phyloP scores from a whole-genome alignment of 2,888 invertebrate genomes.

The Platypus cylindrus region DNA sequence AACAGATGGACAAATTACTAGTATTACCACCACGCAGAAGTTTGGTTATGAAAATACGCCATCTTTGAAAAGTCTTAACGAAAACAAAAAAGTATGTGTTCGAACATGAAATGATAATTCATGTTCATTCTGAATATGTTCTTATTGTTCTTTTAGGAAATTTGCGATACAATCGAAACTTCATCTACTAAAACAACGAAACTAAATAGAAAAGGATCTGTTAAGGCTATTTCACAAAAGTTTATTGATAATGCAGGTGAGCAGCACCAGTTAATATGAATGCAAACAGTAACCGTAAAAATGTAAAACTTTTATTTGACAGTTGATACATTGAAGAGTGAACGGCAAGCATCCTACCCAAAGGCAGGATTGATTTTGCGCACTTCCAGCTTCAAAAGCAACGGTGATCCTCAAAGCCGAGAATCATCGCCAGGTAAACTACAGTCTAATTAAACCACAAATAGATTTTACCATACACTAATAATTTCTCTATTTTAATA shows the following conservation, averaged over 20 bases:
- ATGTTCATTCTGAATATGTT: slow-evolving; percentile 1
- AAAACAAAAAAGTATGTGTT: slow-evolving; percentile 21
- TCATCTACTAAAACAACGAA: slow-evolving; percentile 25
- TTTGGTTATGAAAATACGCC: slow-evolving; percentile 32
- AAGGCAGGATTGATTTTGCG: slow-evolving; percentile 63
- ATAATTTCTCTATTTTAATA: no score
- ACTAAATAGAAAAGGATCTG: slow-evolving; percentile 55
- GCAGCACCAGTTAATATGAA: not conserved
- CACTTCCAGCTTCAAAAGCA: slow-evolving; percentile 46
- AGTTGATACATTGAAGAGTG: slow-evolving; percentile 44
- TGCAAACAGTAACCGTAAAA: not conserved
- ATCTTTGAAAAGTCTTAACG: slow-evolving; percentile 24
- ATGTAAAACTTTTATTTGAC: slow-evolving; percentile 1
- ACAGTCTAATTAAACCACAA: no score
- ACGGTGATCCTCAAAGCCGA: slow-evolving; percentile 21
- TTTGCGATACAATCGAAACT: slow-evolving; percentile 20
- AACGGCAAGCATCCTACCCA: slow-evolving; percentile 48
- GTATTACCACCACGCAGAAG: slow-evolving; percentile 34
- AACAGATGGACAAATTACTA: slow-evolving; percentile 25
- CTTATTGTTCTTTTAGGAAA: slow-evolving; percentile 20
- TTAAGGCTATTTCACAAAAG: slow-evolving; percentile 67
- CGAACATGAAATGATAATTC: slow-evolving; percentile 1
- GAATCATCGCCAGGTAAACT: slow-evolving; percentile 26
- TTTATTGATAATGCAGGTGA: slow-evolving; percentile 56
- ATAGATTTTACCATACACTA: no score